phyloP scores from a whole-genome alignment of 2,888 invertebrate genomes.

The Liposcelis brunnea region DNA sequence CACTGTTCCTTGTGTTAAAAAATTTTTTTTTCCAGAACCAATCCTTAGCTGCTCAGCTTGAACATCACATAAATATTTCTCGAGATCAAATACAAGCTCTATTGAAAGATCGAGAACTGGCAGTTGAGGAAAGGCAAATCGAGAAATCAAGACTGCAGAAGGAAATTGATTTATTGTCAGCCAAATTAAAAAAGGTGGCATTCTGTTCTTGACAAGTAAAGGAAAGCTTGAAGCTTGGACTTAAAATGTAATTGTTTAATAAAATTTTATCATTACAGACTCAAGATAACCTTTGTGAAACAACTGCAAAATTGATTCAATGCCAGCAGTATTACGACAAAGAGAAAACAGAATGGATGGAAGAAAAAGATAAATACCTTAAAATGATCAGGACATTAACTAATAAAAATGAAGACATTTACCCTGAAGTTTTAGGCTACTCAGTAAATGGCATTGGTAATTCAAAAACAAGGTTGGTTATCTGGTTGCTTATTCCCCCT shows the following conservation, averaged over 20 bases:
- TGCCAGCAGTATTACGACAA: constrained; percentile 23
- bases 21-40: constrained; percentile 7
- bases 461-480: background rate
- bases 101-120: constrained; percentile 24
- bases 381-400: constrained; percentile 8
- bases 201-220: no score
- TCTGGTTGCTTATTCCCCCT: no score
- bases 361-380: constrained; percentile 19
- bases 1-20: no score
- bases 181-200: constrained; percentile 25
- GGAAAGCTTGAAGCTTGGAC: no score
- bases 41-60: constrained; percentile 20
- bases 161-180: constrained; percentile 15
- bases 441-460: constrained; percentile 8
- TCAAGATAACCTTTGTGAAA: constrained; percentile 26
- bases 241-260: no score
- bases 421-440: constrained; percentile 5
- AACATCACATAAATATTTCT: constrained; percentile 24
- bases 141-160: constrained; percentile 17
- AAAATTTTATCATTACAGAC: no score
- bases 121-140: constrained; percentile 25
- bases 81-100: constrained; percentile 25
- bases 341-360: constrained; percentile 24
- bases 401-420: constrained; percentile 6
- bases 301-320: constrained; percentile 25